Conservation (phyloP, 2,888 invertebrate species). For the Noctua comes region DNA sequence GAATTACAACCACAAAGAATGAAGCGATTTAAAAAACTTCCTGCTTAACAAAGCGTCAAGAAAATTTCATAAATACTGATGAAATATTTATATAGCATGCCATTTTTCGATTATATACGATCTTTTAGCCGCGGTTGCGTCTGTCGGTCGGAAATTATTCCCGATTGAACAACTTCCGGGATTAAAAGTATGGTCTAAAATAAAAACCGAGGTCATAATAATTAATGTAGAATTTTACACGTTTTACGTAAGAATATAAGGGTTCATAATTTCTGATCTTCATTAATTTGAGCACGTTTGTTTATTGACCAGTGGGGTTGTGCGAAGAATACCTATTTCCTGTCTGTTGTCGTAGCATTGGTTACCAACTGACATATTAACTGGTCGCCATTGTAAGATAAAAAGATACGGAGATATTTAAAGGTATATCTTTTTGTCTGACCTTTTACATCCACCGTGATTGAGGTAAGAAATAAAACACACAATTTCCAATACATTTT, state of each 20-base stretch:
- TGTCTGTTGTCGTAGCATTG: not conserved
- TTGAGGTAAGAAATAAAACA: slow-evolving; percentile 46
- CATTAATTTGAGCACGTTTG: not conserved
- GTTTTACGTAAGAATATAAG: not conserved
- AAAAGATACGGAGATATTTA: not conserved
- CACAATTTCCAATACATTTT: slow-evolving; percentile 20
- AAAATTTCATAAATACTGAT: not conserved
- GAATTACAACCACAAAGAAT: slow-evolving; percentile 7
- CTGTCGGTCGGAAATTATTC: not conserved
- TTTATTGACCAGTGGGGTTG: not conserved
- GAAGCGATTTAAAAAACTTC: slow-evolving; percentile 25
- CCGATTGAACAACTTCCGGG: not conserved
- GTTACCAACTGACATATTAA: slow-evolving; percentile 1
- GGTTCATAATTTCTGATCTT: not conserved
- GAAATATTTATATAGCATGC: not conserved
- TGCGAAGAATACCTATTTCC: not conserved
- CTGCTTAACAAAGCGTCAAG: slow-evolving; percentile 14
- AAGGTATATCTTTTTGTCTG: slow-evolving; percentile 2
- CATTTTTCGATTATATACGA: not conserved
- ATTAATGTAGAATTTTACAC: too few relatives aligned
- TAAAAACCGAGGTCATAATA: not conserved
- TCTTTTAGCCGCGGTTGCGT: not conserved
- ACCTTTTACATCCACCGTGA: slow-evolving; percentile 34
- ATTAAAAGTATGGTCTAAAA: not conserved
- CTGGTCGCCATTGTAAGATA: not conserved